Base-by-base conservation (phyloP, 2,113 vertebrate species). In the Myotis yumanensis region DNA sequence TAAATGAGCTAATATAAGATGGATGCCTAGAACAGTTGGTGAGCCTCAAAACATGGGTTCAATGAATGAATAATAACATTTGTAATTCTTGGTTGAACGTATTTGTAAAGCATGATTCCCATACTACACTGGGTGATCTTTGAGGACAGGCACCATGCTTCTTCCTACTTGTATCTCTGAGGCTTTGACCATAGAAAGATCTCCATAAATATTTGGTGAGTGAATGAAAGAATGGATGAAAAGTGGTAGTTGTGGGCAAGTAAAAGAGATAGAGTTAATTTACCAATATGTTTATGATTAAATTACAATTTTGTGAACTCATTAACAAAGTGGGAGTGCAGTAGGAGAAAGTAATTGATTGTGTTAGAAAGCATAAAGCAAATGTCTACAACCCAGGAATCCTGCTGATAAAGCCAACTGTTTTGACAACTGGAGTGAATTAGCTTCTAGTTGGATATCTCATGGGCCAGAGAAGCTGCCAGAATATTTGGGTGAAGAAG, bases 271-370 rank as follows among this genome's bases (percentile, higher is more conserved):
- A 68, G 48, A 54, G 25, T 83, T 76, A 73, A 62, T 43, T 72
- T 69, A 25, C 11, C 25, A 62, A 5, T 68, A 71, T 59, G 35
- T 30, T 72, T 30, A 17, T 62, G 22, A 73, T 89, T 79, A 85
- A 37, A 79, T 69, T 82, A 82, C 68, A 59, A 81, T 85, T 37
- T 68, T 88, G 68, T 85, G 69, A 90, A 52, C 35, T 84, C 81
- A 59, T 54, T 95, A 84, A 86, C 7, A 48, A 76, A 90, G 35
- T 43, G 7, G 18, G 28, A 83, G 30, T 46, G 22, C 35, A 75
- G 32, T 28, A 11, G 64, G 46, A 64, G 9, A 40, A 69, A 88
- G 37, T 80, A 73, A 68, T 7, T 93, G 81, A 72, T 72, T 84
- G 46, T 77, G 40, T 69, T 54, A 72, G 69, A 93, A 81, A 85